phyloP scores from a whole-genome alignment of 2,113 vertebrate species.

The Neomonachus schauinslandi region DNA sequence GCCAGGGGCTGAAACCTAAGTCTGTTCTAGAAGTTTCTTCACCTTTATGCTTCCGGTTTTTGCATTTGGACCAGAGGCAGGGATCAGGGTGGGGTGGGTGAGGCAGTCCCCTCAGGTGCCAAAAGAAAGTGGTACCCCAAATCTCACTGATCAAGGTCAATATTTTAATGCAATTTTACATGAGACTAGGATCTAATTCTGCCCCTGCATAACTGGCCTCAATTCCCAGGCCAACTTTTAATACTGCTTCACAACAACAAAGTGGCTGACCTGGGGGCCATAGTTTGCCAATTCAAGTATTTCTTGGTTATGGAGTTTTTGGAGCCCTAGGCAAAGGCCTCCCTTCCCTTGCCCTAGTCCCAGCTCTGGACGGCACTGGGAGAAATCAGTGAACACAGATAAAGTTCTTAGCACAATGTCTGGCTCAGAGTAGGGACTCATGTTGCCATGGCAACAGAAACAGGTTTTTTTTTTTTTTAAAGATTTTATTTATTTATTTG shows the following conservation, averaged over 20 bases:
- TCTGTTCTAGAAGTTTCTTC: not conserved
- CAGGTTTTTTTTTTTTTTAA: not conserved
- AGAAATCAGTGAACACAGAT: not conserved
- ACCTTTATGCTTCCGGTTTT: not conserved
- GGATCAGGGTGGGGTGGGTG: not conserved
- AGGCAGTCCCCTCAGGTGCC: not conserved
- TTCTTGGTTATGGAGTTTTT: not conserved
- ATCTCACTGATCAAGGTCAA: not conserved
- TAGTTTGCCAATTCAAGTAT: not conserved
- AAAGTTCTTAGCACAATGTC: fast-evolving
- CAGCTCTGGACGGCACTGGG: not conserved
- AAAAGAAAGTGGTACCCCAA: not conserved
- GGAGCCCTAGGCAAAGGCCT: not conserved
- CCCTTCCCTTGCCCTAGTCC: not conserved
- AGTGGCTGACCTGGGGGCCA: not conserved
- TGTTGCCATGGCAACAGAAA: not conserved
- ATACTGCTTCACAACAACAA: not conserved
- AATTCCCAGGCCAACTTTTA: not conserved
- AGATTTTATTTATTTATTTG: no score
- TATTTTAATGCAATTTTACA: not conserved
- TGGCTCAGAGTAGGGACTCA: not conserved
- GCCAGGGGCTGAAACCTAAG: not conserved
- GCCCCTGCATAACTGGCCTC: fast-evolving
- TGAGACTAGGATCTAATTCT: not conserved
- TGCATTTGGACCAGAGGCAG: not conserved